Base-by-base conservation (phyloP, 2,113 vertebrate genomes). In the Microcebus jonahi region DNA sequence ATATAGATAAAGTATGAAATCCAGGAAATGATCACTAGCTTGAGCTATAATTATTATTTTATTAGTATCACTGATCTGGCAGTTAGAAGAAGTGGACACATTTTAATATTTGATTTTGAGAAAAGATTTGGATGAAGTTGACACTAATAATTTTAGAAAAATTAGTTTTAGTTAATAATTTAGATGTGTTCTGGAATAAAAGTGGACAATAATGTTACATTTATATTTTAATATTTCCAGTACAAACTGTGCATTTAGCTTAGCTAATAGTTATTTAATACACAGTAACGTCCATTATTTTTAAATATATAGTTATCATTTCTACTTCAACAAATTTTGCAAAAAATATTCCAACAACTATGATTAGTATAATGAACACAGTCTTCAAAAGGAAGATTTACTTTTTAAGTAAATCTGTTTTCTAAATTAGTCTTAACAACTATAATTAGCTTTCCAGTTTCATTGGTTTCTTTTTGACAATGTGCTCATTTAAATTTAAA, bases 341-440 rank as follows among this genome's bases (percentile, higher is more conserved):
- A 85, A 88, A 88, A 88, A 61, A 81, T 42, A 63, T 39, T 21
- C 2, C n/a, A 83, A 83, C n/a, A 94, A n/a, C 61, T 89, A 76
- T 36, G 34, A 86, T 42, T 87, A 91, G 34, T 45, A 93, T 67
- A 86, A 75, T 68, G 21, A 96, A 95, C 18, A 76, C 27, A 15
- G 57, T 55, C 29, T 84, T 97, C 15, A 83, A n/a, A 80, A 93
- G 12, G 17, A 96, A 81, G 39, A 93, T 70, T 84, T 70, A 68
- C 45, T 92, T 97, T 90, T 90, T 23, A 83, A 84, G 73, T 6
- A 55, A 86, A 86, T 67, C 6, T 86, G n/a, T 39, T 96, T 92
- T 91, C 68, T n/a, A 59, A 91, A 84, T 81, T 86, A 95, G 55
- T 94, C 48, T 95, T 88, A 91, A 88, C 10, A 90, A 31, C 68